Evolutionary conservation across 2,888 invertebrate species (phyloP).

Genomic region (Gastrophysa polygoni): DNA sequence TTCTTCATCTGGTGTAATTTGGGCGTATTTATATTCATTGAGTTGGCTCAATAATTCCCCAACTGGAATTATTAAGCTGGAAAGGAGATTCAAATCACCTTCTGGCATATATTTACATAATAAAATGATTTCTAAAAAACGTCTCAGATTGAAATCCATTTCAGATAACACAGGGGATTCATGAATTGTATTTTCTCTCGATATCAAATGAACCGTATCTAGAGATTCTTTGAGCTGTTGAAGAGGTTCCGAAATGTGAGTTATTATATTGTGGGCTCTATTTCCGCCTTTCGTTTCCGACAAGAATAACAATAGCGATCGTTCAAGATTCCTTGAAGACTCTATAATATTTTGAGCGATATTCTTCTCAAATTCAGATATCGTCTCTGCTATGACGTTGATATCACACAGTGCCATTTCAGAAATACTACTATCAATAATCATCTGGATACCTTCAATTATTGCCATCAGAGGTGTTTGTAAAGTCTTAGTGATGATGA

Average conservation of each 20-base stretch:
- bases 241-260: background rate
- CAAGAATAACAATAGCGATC: too few species aligned
- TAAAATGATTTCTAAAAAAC: constrained; percentile 48
- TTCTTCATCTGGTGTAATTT: constrained; percentile 46
- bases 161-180: constrained; percentile 44
- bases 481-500: constrained; percentile 45
- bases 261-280: background rate
- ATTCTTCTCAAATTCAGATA: background rate
- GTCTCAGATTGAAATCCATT: constrained; percentile 44
- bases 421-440: constrained; percentile 29
- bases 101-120: constrained; percentile 44
- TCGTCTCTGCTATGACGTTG: constrained; percentile 41
- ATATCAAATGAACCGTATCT: background rate
- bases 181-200: constrained; percentile 33
- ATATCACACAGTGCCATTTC: constrained; percentile 42
- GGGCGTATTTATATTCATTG: constrained; percentile 39
- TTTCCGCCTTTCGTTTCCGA: too few species aligned
- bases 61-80: constrained; percentile 46
- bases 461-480: constrained; percentile 49
- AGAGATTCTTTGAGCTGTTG: background rate
- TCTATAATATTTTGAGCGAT: background rate
- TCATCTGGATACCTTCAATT: constrained; percentile 34
- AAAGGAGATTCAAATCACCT: constrained; percentile 46
- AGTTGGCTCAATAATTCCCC: constrained; percentile 46
- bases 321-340: background rate